phyloP scores from a whole-genome alignment of 2,888 invertebrate species.

The Yponomeuta sedellus region DNA sequence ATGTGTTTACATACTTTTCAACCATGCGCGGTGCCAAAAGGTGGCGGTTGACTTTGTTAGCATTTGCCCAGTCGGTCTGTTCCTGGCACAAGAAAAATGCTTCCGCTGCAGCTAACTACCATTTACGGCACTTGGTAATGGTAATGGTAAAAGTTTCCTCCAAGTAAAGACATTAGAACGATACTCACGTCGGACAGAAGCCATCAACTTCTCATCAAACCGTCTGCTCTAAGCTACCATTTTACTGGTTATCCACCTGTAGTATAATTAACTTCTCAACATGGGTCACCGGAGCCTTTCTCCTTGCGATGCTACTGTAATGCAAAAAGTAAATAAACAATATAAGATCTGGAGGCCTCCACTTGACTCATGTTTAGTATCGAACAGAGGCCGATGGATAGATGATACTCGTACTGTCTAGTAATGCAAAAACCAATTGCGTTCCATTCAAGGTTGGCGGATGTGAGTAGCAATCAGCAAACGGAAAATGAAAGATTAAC shows the following conservation, averaged over 20 bases:
- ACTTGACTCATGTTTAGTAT: not conserved
- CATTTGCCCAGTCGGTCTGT: too few relatives aligned
- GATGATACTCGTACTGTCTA: not conserved
- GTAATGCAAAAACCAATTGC: not conserved
- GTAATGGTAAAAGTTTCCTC: not conserved
- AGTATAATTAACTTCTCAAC: not conserved
- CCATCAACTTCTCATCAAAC: slow-evolving; percentile 7
- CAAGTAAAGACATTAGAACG: slow-evolving; percentile 5
- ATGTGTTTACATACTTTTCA: too few relatives aligned
- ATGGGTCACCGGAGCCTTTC: not conserved
- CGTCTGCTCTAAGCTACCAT: not conserved
- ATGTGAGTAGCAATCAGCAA: not conserved
- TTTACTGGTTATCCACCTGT: not conserved
- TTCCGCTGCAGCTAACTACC: too few relatives aligned
- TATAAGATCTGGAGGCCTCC: not conserved
- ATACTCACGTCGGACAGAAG: not conserved
- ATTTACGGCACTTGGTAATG: not conserved
- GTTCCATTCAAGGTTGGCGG: slow-evolving; percentile 4
- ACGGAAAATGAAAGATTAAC: not conserved
- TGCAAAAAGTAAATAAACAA: not conserved
- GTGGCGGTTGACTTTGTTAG: too few relatives aligned
- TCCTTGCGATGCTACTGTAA: too few relatives aligned
- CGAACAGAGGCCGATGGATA: not conserved
- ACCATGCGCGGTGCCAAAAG: too few relatives aligned
- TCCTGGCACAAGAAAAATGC: too few relatives aligned